Percentiles rank a stretch among this genome's conserved stretches.
Evolutionary conservation across 2,797 vertebrate species (phyloP).

Genomic region (Micrastur ruficollis): DNA sequence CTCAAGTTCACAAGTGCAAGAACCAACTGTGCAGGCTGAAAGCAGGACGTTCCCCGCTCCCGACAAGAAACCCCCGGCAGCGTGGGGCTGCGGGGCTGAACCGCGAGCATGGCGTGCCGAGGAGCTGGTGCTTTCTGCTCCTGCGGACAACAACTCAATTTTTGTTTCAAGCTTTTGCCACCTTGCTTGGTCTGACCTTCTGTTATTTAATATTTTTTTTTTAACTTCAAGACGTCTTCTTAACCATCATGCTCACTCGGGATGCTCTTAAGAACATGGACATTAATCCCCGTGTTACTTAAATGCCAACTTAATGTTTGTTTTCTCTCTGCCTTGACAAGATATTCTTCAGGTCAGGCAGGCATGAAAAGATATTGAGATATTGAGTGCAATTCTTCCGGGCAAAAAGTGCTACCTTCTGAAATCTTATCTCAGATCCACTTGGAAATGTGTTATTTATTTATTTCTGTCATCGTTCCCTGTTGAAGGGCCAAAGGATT

Average conservation of each 20-base stretch:
- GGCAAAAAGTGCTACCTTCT: background rate
- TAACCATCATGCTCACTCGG: background rate
- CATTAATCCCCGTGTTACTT: background rate
- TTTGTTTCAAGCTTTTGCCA: background rate
- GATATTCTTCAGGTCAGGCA: background rate
- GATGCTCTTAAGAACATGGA: background rate
- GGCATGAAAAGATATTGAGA: background rate
- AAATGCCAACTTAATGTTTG: background rate
- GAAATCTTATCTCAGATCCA: background rate
- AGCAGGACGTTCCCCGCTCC: background rate
- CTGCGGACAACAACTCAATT: fast-evolving
- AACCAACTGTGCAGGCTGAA: conserved; percentile 41
- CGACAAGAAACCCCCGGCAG: fast-evolving
- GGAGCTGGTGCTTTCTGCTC: background rate
- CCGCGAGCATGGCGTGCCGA: fast-evolving
- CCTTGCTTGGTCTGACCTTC: background rate
- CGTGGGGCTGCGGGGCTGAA: background rate
- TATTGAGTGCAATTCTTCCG: background rate
- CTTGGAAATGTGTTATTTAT: background rate
- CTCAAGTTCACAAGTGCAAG: conserved; percentile 50
- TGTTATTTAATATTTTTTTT: background rate
- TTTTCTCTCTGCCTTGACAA: background rate
- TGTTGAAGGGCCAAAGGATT: background rate
- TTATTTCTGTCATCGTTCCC: background rate
- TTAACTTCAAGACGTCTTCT: background rate